Conservation (phyloP, 2,113 vertebrate species). For the Ammodytes dubius region DNA sequence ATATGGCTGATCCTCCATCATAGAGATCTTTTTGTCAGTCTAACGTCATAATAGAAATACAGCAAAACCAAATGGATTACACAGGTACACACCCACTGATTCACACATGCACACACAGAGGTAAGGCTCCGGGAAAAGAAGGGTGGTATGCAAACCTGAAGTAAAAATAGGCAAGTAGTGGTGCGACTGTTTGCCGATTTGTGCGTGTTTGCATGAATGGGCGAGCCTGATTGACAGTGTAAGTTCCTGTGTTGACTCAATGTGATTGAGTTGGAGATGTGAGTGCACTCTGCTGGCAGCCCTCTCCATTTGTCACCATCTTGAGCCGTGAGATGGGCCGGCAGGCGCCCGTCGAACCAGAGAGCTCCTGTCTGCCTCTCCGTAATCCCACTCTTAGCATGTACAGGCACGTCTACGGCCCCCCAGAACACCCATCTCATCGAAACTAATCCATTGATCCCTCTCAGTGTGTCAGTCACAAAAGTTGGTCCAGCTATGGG, state of each 20-base stretch:
- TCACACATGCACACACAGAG: slow-evolving; percentile 1
- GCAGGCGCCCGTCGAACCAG: slow-evolving; percentile 66
- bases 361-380: slow-evolving; percentile 79
- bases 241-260: slow-evolving; percentile 76
- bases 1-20: slow-evolving; percentile 47
- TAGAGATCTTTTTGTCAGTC: slow-evolving; percentile 29
- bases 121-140: slow-evolving; percentile 11
- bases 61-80: slow-evolving; percentile 20
- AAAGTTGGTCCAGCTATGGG: slow-evolving; percentile 84
- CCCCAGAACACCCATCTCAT: slow-evolving; percentile 81
- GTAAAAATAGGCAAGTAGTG: slow-evolving; percentile 3
- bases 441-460: slow-evolving; percentile 93
- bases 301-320: slow-evolving; percentile 80
- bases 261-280: slow-evolving; percentile 76
- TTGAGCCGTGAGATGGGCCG: slow-evolving; percentile 67
- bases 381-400: slow-evolving; percentile 89
- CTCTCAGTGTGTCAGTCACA: slow-evolving; percentile 84
- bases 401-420: slow-evolving; percentile 85
- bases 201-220: slow-evolving; percentile 53
- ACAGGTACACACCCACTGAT: not conserved
- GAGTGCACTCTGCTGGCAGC: slow-evolving; percentile 69
- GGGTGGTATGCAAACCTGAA: not conserved
- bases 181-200: slow-evolving; percentile 30
- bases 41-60: slow-evolving; percentile 30
- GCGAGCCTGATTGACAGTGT: slow-evolving; percentile 39